Evolutionary conservation across 2,797 vertebrate genomes (phyloP).

Genomic region (Phrynocephalus vlangalii): DNA sequence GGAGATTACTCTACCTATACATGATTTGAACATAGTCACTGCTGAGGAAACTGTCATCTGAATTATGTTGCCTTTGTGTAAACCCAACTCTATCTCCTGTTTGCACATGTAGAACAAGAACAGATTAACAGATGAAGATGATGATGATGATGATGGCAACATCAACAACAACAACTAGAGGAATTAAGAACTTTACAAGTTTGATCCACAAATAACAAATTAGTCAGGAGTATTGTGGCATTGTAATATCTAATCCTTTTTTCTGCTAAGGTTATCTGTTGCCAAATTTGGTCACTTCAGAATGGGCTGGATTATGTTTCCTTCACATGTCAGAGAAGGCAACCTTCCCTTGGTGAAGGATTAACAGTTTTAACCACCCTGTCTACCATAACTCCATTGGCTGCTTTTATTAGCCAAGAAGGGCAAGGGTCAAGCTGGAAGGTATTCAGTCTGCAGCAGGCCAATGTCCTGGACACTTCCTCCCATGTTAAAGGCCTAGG

Average conservation of each 20-base stretch:
- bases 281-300: too few species aligned
- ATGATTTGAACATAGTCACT: neutral
- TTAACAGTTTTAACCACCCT: too few species aligned
- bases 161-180: neutral
- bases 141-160: too few species aligned
- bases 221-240: neutral
- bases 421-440: too few species aligned
- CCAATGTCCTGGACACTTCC: too few species aligned
- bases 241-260: neutral
- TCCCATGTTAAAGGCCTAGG: too few species aligned
- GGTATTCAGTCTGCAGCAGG: too few species aligned
- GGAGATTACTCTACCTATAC: too few species aligned
- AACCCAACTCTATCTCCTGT: neutral
- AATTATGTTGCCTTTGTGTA: neutral
- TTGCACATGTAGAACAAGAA: neutral
- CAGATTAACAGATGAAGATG: neutral
- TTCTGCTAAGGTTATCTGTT: neutral
- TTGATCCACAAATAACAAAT: neutral
- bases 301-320: too few species aligned
- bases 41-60: neutral
- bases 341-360: too few species aligned
- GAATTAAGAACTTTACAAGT: too few species aligned
- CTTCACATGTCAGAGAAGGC: too few species aligned
- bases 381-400: neutral
- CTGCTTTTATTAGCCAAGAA: neutral